Base-by-base conservation (phyloP, 1,140 invertebrate genomes). In the Drosophila willistoni region DNA sequence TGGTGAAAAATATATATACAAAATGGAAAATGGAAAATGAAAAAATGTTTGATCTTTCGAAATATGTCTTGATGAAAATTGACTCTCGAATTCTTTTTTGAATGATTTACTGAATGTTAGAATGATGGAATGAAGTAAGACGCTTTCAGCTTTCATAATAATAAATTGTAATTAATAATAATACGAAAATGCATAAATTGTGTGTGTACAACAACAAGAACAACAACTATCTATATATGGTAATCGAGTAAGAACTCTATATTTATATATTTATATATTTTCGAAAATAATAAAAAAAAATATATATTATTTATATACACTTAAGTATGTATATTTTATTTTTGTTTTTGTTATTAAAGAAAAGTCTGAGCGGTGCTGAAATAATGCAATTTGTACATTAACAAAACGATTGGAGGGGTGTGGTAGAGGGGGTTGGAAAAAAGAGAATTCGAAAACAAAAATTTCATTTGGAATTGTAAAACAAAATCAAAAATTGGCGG, bases 131-230 rank as follows among this genome's bases (percentile, higher is more conserved):
- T 29, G 13, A 36, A 22, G 39, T 54, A 55, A 47, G 36, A 44
- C 42, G 13, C 17, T 19, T 22, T 51, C 17, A 51, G 7, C 29
- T 29, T 51, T 51, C 6, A 51, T 51, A 65, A 51, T 36, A 33
- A 9, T 54, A 12, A 22, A 64, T 44, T 51, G 5, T 51, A 62
- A 44, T 55, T 55, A 60, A 19, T 63, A 55, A 54, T 14, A 34
- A 41, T 56, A 59, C 33, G 14, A 62, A 17, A 54, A 51, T 51
- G 44, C 44, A 56, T 55, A 69, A 71, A 74, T 69, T 68, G 51
- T 89, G 80, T 85, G 75, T 73, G 68, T 87, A 89, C 84, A 89
- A 89, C 84, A 89, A 89, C 84, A 89, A 89, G 84, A 89, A 89
- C 84, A 89, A 89, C 84, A 89, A 89, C 84, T 89, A 89, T 89